Evolutionary conservation across 2,888 invertebrate genomes (phyloP), one percentile per base, ranked within the genome.

Genomic region (Machimus rusticus): DNA sequence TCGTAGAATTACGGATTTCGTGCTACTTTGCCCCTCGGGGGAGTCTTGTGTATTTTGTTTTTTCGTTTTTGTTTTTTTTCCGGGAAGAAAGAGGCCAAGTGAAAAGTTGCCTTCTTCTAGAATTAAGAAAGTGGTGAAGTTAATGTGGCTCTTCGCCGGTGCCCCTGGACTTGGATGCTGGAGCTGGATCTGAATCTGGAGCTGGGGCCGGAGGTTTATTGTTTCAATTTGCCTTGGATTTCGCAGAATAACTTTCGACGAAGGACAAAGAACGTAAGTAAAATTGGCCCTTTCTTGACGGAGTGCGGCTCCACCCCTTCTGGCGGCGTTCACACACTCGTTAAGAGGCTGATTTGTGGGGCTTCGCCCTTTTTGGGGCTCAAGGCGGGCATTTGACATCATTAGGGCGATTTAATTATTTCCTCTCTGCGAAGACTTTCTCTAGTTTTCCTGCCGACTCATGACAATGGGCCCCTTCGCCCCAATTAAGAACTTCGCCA

Each of bases 391-490:
- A 66, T 82, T 82, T 82, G 82, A 82, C 82, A 82, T 82, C 66
- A 82, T 82, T 82, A 57, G 82, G 82, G 82, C 39, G 57, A 37
- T 82, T 82, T 82, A 82, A 82, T 82, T 82, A 82, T 37, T 82
- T 82, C 37, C 82, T 82, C 34, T 12, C 4, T 66, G 19, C 12
- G 23, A 39, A 43, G 78, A 78, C 46, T 82, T 82, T 82, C 57
- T 19, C 37, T 51, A n/a, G 81, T 55, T 55, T 81, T 81, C n/a
- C 31, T 82, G 82, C 37, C 57, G n/a, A 57, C 37, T 82, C 82
- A 82, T 82, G 66, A 57, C 37, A 37, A 57, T 23, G 23, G 19
- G 9, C 28, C 16, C 19, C 34, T 4, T 31, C n/a, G 23, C 12
- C 23, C 19, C 66, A 66, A 66, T 66, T 66, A 66, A 66, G 66